A percentile compares a stretch with the other conserved stretches of the same genome.
Conservation (phyloP, 2,797 vertebrate species). For the Lagocephalus sceleratus region DNA sequence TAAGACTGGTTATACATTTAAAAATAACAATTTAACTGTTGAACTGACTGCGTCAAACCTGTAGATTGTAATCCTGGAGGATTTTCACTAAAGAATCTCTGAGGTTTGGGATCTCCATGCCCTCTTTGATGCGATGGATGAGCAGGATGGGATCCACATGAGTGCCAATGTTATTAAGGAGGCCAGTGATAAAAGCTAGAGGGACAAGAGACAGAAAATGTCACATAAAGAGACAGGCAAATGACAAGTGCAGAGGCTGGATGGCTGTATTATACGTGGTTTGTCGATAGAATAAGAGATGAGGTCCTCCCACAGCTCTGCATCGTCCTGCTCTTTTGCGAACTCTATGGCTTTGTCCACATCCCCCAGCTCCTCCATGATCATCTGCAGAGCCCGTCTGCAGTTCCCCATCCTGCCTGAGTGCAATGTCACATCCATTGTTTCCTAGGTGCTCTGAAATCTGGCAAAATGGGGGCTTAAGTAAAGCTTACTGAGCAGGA, state of each 20-base stretch:
- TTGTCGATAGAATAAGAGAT: slow-evolving; percentile 98
- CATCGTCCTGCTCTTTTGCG: slow-evolving; percentile 97
- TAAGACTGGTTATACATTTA: not conserved
- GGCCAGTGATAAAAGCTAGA: slow-evolving; percentile 94
- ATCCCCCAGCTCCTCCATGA: slow-evolving; percentile 93
- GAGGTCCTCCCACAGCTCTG: slow-evolving; percentile 96
- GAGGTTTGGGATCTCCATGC: slow-evolving; percentile 98
- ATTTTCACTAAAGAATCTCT: slow-evolving; percentile 98
- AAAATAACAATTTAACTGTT: not conserved
- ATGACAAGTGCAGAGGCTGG: not conserved
- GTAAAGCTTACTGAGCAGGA: slow-evolving; percentile 91
- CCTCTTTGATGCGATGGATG: slow-evolving; percentile 96
- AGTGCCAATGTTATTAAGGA: slow-evolving; percentile 97
- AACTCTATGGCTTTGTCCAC: slow-evolving; percentile 99
- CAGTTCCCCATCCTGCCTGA: slow-evolving; percentile 98
- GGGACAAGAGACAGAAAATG: not conserved
- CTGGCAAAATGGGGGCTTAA: not conserved
- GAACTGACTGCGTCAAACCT: slow-evolving; percentile 67
- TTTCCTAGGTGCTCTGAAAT: not conserved
- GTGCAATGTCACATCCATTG: slow-evolving; percentile 11
- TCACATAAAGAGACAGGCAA: not conserved
- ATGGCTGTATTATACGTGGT: slow-evolving; percentile 80
- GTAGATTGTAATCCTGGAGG: slow-evolving; percentile 97
- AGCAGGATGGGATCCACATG: slow-evolving; percentile 96
- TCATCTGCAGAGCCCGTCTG: slow-evolving; percentile 95